A percentile compares a stretch with the other conserved stretches of the same genome.
These are phyloP conservation scores for Megathymus violae DNA, from an alignment of 1,140 invertebrate species.

Conservation along the genomic window DNA sequence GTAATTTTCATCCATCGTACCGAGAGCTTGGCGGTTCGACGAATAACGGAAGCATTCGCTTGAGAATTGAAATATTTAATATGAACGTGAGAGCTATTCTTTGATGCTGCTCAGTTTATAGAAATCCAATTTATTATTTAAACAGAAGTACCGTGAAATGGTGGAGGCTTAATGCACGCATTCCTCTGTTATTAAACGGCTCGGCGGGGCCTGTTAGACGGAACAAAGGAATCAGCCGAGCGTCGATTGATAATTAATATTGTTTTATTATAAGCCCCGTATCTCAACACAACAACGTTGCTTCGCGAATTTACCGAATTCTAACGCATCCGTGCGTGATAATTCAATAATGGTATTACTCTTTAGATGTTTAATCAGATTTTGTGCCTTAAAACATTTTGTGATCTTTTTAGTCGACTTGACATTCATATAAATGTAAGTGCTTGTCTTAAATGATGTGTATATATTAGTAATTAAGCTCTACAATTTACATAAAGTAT, in stretches of 20 bases:
- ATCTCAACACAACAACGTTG: conserved; percentile 61
- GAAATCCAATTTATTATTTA: conserved; percentile 79
- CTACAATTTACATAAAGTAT: too few species aligned
- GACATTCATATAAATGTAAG: neutral
- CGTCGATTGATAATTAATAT: conserved; percentile 80
- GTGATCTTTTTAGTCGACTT: conserved; percentile 9
- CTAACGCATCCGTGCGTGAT: conserved; percentile 62
- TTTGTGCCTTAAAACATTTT: conserved; percentile 9
- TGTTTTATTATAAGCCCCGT: conserved; percentile 79
- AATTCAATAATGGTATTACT: conserved; percentile 69
- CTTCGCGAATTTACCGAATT: conserved; percentile 47
- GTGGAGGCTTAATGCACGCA: conserved; percentile 70
- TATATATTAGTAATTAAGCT: too few species aligned
- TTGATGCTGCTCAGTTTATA: conserved; percentile 59
- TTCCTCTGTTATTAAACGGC: conserved; percentile 72
- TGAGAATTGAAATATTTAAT: conserved; percentile 51
- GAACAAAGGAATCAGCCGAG: conserved; percentile 72
- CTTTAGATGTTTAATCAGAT: conserved; percentile 58
- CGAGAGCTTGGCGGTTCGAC: conserved; percentile 3
- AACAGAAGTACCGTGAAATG: conserved; percentile 74
- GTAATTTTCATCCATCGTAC: conserved; percentile 18
- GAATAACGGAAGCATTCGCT: conserved; percentile 45
- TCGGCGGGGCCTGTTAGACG: conserved; percentile 39
- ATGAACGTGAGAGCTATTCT: conserved; percentile 50
- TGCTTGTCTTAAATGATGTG: conserved; percentile 26